A percentile compares a stretch with the other conserved stretches of the same genome.
phyloP scores from a whole-genome alignment of 2,888 invertebrate genomes.

The Drosophila atroscutellata region DNA sequence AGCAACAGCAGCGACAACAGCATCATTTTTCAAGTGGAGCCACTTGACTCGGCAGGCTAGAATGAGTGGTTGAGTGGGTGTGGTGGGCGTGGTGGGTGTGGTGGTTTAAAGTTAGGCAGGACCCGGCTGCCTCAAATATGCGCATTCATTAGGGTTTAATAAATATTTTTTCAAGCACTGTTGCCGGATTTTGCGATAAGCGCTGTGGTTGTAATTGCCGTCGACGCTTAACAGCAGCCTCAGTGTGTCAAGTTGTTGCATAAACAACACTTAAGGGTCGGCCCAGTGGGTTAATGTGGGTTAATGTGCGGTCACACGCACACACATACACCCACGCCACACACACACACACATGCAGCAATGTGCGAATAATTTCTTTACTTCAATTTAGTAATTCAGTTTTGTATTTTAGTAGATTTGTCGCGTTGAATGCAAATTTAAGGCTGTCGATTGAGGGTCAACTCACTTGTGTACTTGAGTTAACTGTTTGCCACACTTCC shows the following conservation, averaged over 20 bases:
- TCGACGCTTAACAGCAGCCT: slow-evolving; percentile 53
- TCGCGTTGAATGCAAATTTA: slow-evolving; percentile 22
- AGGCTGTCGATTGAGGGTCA: slow-evolving; percentile 16
- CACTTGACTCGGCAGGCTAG: slow-evolving; percentile 54
- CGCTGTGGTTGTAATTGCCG: slow-evolving; percentile 49
- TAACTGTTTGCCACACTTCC: not conserved
- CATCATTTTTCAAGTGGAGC: slow-evolving; percentile 77
- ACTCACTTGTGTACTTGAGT: not conserved
- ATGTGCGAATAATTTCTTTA: slow-evolving; percentile 3
- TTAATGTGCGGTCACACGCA: slow-evolving; percentile 12
- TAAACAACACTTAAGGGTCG: slow-evolving; percentile 22
- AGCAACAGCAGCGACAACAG: slow-evolving; percentile 55
- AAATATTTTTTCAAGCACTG: slow-evolving; percentile 66
- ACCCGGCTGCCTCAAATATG: slow-evolving; percentile 62
- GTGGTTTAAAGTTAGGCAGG: slow-evolving; percentile 24
- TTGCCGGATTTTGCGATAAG: slow-evolving; percentile 47
- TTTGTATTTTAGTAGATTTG: not conserved
- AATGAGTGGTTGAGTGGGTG: slow-evolving; percentile 15
- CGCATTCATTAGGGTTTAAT: slow-evolving; percentile 80
- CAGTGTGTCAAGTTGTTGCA: slow-evolving; percentile 55
- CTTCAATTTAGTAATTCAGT: not conserved
- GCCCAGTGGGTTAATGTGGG: slow-evolving; percentile 26
- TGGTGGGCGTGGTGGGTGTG: not conserved
- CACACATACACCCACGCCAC: not conserved
- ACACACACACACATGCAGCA: not conserved